Base-by-base conservation (phyloP, 1,140 invertebrate genomes). In the Goniozus legneri region DNA sequence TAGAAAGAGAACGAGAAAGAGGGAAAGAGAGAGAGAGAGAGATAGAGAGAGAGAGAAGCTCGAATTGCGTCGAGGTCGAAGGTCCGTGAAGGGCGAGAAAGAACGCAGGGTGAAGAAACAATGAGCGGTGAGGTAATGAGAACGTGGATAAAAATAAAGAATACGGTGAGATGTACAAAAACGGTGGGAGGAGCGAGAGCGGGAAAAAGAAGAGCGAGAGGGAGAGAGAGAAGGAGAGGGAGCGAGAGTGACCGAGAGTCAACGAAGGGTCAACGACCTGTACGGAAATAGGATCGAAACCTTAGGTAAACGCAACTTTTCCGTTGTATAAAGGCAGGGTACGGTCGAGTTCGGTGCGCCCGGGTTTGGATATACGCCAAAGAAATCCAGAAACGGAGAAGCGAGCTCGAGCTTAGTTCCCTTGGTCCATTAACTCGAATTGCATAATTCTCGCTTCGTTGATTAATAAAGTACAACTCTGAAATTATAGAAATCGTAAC, bases 281-380 rank as follows among this genome's bases (percentile, higher is more conserved):
- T 62, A 65, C 67, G 58, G 58, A 70, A 71, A 70, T 69, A 67
- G 67, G 62, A 58, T 64, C 52, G 66, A 66, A 69, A 67, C 56
- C 62, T 67, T 64, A 69, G 64, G 58, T 71, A 68, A 71, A 68
- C 62, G 60, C 56, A 63, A 67, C 65, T 68, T 65, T 67, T 69
- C 67, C 58, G 60, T 47, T 56, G 58, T 47, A 58, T 56, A 38
- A 51, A 36, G 48, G 47, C 44, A 47, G 36, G 21, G 44, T 38
- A 10, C 34, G 18, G 43, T 19, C 41, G 39, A 40, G 48, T 52
- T 53, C 44, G 57, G 46, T 42, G 53, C 48, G 54, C 58, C 61
- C 47, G 59, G 55, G 52, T 65, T 68, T 68, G 65, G 65, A 68
- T 60, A 62, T 65, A 50, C 47, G 65, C 65, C 69, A 69, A 65